Evolutionary conservation across 2,888 invertebrate genomes (phyloP), one percentile per base, ranked within the genome.

Genomic region (Anticlea derivata): DNA sequence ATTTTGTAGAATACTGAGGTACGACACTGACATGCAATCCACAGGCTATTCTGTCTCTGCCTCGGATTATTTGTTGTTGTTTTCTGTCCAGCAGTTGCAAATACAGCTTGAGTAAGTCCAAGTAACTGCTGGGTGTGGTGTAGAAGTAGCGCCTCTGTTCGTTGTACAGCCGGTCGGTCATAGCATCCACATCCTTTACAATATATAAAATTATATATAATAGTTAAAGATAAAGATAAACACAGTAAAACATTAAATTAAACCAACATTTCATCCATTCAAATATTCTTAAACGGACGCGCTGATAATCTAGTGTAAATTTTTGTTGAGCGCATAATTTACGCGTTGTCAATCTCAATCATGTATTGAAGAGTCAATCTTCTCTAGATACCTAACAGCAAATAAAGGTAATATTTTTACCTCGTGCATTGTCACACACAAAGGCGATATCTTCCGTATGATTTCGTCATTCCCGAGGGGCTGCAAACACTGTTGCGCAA

Each of bases 91-190:
- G 80, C 75, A 97, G 93, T 7, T 80, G 80, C 41, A 94, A 86
- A 74, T 97, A 98, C 0, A 97, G 88, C 70, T 96, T 97, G 22
- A 98, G 90, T 24, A 98, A 85, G 73, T 97, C 97, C 58, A 98
- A 86, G 75, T 97, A 98, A 73, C 96, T 97, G 77, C 97, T 97
- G 0, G 98, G 97, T 0, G 97, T 98, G 1, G 97, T 97, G 78
- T 98, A 97, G 83, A 96, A 97, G 69, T 95, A 93, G 0, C 97
- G 91, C 58, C 96, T 93, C 94, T 96, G 94, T 88, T 98, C 97
- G 30, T 93, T 87, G 77, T 94, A 97, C 70, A 95, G 95, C 30
- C 93, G 86, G 8, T 93, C 92, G 0, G 97, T 95, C 93, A 95
- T 96, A 13, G 91, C 79, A 72, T 96, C 96, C 0, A 97, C 97